Percentiles rank a stretch among this genome's conserved stretches.
phyloP scores from a whole-genome alignment of 2,888 invertebrate species.

The Melanostoma scalare region DNA sequence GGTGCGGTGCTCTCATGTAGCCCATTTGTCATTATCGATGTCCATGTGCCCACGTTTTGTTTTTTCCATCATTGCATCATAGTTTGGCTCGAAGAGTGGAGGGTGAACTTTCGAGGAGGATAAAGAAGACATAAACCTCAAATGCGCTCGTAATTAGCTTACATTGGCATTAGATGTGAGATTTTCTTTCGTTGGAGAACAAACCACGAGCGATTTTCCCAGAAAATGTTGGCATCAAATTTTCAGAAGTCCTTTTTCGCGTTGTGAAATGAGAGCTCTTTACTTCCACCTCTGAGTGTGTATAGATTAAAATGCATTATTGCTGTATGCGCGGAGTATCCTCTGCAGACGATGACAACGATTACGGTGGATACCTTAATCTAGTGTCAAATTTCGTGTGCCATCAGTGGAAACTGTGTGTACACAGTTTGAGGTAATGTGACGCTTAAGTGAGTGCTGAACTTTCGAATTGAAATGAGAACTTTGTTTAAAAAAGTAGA shows the following conservation, averaged over 20 bases:
- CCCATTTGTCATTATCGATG: conserved; percentile 65
- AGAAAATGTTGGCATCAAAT: conserved; percentile 51
- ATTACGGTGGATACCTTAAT: conserved; percentile 51
- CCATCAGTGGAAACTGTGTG: conserved; percentile 32
- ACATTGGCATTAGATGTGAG: conserved; percentile 39
- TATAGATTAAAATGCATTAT: conserved; percentile 45
- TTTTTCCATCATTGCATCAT: conserved; percentile 47
- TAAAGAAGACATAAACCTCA: conserved; percentile 38
- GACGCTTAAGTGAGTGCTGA: conserved; percentile 39
- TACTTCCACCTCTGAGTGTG: conserved; percentile 18
- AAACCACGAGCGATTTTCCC: conserved; percentile 1
- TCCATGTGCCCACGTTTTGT: conserved; percentile 60
- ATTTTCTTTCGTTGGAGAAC: background rate
- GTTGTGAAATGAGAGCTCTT: conserved; percentile 14
- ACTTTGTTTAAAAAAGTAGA: too few species aligned
- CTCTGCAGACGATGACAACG: conserved; percentile 35
- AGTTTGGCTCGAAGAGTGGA: background rate
- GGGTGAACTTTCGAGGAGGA: background rate
- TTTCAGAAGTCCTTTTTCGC: conserved; percentile 15
- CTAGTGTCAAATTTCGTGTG: conserved; percentile 54
- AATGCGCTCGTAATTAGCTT: conserved; percentile 54
- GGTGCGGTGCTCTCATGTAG: conserved; percentile 55
- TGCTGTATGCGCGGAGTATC: conserved; percentile 31
- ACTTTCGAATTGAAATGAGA: conserved; percentile 13
- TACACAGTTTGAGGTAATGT: conserved; percentile 15